Percentiles rank a stretch among this genome's conserved stretches.
Conservation (phyloP, 2,797 vertebrate species). For the Ctenosaura bakeri region DNA sequence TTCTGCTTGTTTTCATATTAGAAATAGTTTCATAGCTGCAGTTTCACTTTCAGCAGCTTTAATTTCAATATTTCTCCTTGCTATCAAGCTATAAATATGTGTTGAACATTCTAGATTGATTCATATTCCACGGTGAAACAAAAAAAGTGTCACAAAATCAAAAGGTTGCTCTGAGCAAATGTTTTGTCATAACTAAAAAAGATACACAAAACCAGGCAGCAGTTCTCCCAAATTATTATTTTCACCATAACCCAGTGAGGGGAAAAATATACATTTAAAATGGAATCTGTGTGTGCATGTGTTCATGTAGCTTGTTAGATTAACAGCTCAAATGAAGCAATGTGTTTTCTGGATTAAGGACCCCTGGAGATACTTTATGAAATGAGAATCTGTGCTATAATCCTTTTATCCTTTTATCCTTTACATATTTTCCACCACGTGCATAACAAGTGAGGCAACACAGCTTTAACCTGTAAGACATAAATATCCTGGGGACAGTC, state of each 20-base stretch:
- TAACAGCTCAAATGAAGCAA: conserved; percentile 58
- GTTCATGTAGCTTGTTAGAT: conserved; percentile 33
- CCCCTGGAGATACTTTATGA: conserved; percentile 51
- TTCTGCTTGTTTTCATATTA: conserved; percentile 1
- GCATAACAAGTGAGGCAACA: conserved; percentile 36
- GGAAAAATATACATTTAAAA: conserved; percentile 12
- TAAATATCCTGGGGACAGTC: conserved; percentile 21
- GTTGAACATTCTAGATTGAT: conserved; percentile 1
- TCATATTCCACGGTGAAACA: conserved; percentile 1
- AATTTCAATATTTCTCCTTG: neutral
- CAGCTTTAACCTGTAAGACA: conserved; percentile 42
- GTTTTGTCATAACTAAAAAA: conserved; percentile 24
- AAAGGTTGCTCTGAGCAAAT: neutral
- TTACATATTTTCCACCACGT: conserved; percentile 37
- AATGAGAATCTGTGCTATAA: conserved; percentile 42
- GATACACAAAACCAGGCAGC: conserved; percentile 24
- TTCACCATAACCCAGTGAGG: neutral
- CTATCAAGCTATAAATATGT: conserved; percentile 12
- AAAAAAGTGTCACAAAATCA: conserved; percentile 9
- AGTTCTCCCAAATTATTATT: neutral
- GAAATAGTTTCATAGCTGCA: neutral
- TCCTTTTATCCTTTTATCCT: conserved; percentile 57
- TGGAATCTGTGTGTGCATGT: neutral
- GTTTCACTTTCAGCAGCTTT: neutral
- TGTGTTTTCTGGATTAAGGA: conserved; percentile 55